Evolutionary conservation across 2,797 vertebrate species (phyloP), one percentile per base, ranked within the genome.

Genomic region (Cirrhinus mrigala): DNA sequence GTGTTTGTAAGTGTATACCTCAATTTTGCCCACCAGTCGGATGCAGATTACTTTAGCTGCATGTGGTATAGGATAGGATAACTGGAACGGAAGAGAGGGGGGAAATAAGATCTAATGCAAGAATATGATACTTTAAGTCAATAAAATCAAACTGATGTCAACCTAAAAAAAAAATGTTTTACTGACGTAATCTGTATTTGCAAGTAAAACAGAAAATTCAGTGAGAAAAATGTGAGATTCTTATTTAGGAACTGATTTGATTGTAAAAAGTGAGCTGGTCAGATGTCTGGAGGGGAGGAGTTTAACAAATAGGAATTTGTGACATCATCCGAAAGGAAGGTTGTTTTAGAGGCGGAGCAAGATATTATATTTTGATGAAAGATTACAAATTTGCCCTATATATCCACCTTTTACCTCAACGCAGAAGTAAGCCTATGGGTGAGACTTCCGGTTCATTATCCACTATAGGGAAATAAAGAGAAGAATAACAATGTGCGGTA

Each of bases 1-100:
- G 62, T 29, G 64, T 85, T 69, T 81, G 86, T 73, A 70, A 76
- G 87, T 69, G 66, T 77, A 83, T 85, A 74, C 87, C 68, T 89
- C 88, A 88, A 91, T 71, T 73, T 77, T 54, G 10, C 18, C 91
- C 91, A 86, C 80, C 92, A 92, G 85, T 85, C 87, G 85, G 64
- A 66, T 89, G 73, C 79, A 85, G 78, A 89, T 87, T 87, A 83
- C 82, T 86, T 82, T 82, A 48, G 50, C 82, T n/a, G 20, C 52
- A 75, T 92, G 90, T 93, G 91, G 84, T 89, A 44, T 44, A 10
- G 1, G 86, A 78, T 64, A 81, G 58, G 81, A 83, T 73, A 81
- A 80, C 56, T 22, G 50, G 81, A 44, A 50, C 37, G 71, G 86
- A 68, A 27, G 60, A 54, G 60, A 64, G 33, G 20, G 40, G 68